Percentiles rank a stretch among this genome's conserved stretches.
Evolutionary conservation across 2,113 vertebrate genomes (phyloP).

Genomic region (Malurus alboscapulatus): DNA sequence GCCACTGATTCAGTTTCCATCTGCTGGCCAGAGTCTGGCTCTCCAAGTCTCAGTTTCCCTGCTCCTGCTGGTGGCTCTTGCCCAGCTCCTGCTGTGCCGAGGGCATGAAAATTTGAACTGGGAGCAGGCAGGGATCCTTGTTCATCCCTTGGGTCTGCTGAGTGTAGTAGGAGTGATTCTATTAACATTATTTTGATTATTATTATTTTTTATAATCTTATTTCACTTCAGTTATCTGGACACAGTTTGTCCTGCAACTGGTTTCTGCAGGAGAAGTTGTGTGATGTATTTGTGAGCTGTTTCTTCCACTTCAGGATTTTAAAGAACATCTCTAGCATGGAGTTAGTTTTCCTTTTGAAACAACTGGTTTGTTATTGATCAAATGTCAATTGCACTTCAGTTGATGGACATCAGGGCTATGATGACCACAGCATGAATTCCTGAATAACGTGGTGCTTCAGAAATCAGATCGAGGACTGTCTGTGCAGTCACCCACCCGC

Average conservation of each 20-base stretch:
- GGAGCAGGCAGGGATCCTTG: background rate
- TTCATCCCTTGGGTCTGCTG: background rate
- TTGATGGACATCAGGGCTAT: background rate
- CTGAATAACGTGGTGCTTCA: background rate
- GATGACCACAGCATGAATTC: background rate
- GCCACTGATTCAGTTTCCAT: background rate
- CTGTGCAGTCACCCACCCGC: rapidly evolving
- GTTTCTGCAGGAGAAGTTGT: background rate
- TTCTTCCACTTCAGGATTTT: background rate
- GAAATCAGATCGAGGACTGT: background rate
- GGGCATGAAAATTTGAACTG: background rate
- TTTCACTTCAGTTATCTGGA: background rate
- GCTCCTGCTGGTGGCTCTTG: background rate
- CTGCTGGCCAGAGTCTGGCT: background rate
- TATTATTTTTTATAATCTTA: background rate
- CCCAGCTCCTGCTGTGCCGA: background rate
- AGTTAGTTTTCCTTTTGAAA: constrained; percentile 20
- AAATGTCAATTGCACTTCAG: background rate
- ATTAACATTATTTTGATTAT: background rate
- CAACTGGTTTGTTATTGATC: background rate
- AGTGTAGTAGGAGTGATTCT: background rate
- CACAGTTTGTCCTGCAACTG: background rate
- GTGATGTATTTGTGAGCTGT: background rate
- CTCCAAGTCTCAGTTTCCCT: background rate
- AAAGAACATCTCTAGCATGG: background rate